phyloP scores from a whole-genome alignment of 2,113 vertebrate species.

The Paramisgurnus dabryanus region DNA sequence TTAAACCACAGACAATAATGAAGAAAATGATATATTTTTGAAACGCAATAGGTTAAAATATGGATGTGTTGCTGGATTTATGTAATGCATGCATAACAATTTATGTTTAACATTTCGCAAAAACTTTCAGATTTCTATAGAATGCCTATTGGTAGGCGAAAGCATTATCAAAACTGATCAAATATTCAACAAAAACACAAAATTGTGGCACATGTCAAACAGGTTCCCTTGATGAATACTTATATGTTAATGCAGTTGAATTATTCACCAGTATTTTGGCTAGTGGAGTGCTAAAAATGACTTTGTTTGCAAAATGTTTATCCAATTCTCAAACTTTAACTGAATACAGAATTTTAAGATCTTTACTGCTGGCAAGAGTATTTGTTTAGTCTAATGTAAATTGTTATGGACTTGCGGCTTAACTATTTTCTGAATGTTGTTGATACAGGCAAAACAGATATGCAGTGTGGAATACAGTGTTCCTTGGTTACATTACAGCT shows the following conservation, averaged over 20 bases:
- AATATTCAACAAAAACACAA: background rate
- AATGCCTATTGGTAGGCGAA: background rate
- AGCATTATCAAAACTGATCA: background rate
- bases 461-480: background rate
- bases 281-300: background rate
- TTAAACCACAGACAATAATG: too few relatives aligned
- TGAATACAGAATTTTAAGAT: background rate
- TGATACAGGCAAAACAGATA: background rate
- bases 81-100: too few relatives aligned
- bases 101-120: too few relatives aligned
- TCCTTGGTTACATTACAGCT: background rate
- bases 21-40: too few relatives aligned
- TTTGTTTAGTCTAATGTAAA: constrained; percentile 7
- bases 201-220: background rate
- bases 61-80: too few relatives aligned
- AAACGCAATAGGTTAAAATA: too few relatives aligned
- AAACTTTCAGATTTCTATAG: too few relatives aligned
- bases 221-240: background rate
- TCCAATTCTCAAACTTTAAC: background rate
- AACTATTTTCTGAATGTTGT: background rate
- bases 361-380: background rate
- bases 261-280: background rate
- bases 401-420: background rate
- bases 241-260: background rate
- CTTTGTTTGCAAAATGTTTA: background rate